Evolutionary conservation across 2,797 vertebrate species (phyloP), one percentile per base, ranked within the genome.

Genomic region (Halcyon badia): DNA sequence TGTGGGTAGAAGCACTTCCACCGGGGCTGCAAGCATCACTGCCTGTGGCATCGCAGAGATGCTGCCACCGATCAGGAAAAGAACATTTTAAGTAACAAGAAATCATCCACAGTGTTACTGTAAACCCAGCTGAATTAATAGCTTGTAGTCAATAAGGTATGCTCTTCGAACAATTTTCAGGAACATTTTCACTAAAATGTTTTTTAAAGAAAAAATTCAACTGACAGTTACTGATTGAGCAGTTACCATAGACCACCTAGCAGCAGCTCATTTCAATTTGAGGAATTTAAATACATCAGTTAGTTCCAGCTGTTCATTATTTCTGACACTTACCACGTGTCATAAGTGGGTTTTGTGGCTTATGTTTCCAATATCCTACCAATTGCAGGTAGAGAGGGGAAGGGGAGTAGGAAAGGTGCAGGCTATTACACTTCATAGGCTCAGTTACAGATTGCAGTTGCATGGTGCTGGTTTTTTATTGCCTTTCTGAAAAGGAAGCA

Each of bases 361-460:
- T 92, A 51, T 89, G 89, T 93, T 95, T 91, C 69, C 82, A 94
- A 94, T 86, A 91, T 91, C 71, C 85, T 19, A 91, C 83, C 69
- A 41, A 82, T 21, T 78, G 46, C 87, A 87, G 71, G 85, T 68
- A 89, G 81, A 58, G 57, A 72, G 51, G 52, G 46, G 62, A 94
- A 89, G 68, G 79, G 64, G 57, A 94, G 51, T 18, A 35, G 73
- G 70, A 95, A 90, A 73, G 73, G 81, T 68, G 64, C 8, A 14
- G 49, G 75, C 4, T 3, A 88, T 89, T 89, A 83, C 54, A 48
- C 87, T 95, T 89, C 79, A 87, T 25, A 81, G 61, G 87, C 61
- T 91, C 57, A 71, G 81, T 87, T 89, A 80, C 78, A 87, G 81
- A 72, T 6, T 68, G 51, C 61, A 72, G 33, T 65, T 94, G 79